phyloP scores from a whole-genome alignment of 2,888 invertebrate genomes.

The Priocnemis perturbator region DNA sequence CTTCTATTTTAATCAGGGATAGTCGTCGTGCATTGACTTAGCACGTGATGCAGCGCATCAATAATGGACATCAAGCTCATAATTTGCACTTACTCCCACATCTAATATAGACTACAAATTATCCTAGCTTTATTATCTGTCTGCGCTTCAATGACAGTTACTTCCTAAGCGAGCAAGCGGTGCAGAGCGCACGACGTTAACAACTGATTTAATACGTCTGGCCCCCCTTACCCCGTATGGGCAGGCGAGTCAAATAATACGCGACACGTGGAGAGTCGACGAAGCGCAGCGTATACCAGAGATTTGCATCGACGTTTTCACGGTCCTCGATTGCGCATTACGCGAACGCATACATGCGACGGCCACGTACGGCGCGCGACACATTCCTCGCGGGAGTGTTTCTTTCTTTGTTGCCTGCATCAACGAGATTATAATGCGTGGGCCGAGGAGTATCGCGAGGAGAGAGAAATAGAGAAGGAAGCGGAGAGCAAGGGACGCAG shows the following conservation, averaged over 20 bases:
- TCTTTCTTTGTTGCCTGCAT: conserved; percentile 20
- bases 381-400: conserved; percentile 22
- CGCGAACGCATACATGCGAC: conserved; percentile 22
- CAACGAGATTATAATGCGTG: conserved; percentile 35
- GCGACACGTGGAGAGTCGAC: conserved; percentile 1
- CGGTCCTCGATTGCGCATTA: conserved; percentile 9
- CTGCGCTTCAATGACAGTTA: too few relatives aligned
- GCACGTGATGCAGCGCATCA: too few relatives aligned
- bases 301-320: conserved; percentile 2
- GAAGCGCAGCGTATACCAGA: neutral
- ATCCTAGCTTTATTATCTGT: neutral
- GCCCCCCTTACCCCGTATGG: too few relatives aligned
- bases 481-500: neutral
- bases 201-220: too few relatives aligned
- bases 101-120: neutral
- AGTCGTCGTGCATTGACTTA: too few relatives aligned
- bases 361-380: conserved; percentile 27
- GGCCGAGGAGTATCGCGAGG: conserved; percentile 17
- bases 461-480: neutral
- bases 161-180: conserved; percentile 17
- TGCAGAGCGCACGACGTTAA: conserved; percentile 13
- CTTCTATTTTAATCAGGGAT: too few relatives aligned
- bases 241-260: neutral
- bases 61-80: conserved; percentile 5
- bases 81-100: too few relatives aligned